These are phyloP conservation scores for Drosophila prolongata DNA, from an alignment of 2,888 invertebrate species.

Conservation along the genomic window DNA sequence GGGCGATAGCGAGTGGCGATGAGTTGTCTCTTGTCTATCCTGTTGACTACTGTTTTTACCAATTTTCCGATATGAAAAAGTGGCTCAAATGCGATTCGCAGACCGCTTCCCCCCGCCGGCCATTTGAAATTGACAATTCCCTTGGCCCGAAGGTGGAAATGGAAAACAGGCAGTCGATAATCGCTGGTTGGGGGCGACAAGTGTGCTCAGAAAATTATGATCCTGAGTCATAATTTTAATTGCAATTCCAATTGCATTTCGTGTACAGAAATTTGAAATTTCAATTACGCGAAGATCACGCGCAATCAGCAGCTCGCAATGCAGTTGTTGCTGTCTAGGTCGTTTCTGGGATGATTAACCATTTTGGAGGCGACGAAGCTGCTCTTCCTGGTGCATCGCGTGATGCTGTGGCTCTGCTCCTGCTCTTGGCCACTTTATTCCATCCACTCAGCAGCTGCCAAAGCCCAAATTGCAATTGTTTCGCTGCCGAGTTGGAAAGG, in stretches of 20 bases:
- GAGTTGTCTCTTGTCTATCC: conserved; percentile 55
- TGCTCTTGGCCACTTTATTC: conserved; percentile 24
- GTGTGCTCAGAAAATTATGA: conserved; percentile 63
- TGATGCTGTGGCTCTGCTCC: conserved; percentile 44
- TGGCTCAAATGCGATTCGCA: conserved; percentile 33
- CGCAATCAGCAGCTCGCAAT: conserved; percentile 66
- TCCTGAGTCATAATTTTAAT: conserved; percentile 61
- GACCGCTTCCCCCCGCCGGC: background rate
- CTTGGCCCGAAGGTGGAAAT: conserved; percentile 13
- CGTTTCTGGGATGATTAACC: conserved; percentile 62
- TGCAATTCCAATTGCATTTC: conserved; percentile 47
- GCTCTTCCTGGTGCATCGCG: conserved; percentile 59
- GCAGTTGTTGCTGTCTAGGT: conserved; percentile 38
- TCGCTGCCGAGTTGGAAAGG: conserved; percentile 6
- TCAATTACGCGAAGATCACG: conserved; percentile 74
- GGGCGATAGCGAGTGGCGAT: conserved; percentile 34
- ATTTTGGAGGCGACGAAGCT: conserved; percentile 36
- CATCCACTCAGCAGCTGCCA: conserved; percentile 42
- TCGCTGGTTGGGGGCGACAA: conserved; percentile 59
- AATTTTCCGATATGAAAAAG: conserved; percentile 38
- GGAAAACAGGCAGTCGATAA: conserved; percentile 1
- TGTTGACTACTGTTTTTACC: conserved; percentile 62
- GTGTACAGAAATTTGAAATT: conserved; percentile 61
- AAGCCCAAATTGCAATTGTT: conserved; percentile 59
- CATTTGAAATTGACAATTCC: conserved; percentile 9